Evolutionary conservation across 1,140 invertebrate genomes (phyloP), one percentile per base, ranked within the genome.

Genomic region (Drosophila kanapiae): DNA sequence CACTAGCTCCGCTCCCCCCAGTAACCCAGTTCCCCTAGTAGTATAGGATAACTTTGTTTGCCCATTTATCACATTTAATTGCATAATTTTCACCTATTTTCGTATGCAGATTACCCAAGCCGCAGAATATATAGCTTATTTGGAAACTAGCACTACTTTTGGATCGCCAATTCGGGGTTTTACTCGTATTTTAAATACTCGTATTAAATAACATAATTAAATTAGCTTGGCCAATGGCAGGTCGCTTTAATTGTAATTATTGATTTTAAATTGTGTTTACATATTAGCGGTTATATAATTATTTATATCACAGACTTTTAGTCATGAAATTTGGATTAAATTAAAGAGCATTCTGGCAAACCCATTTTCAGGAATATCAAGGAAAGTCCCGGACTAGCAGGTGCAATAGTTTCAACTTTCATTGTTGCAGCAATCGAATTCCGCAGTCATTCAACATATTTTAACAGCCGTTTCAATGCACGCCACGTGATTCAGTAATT

Each of bases 401-500:
- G 56, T 71, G 76, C 42, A 59, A 43, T 61, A 65, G 45, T 45
- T 48, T 29, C 65, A 51, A 35, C 31, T 33, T 53, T 33, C 63
- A 57, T 70, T 45, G 67, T 38, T 51, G 62, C 58, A 43, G 48
- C 54, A 33, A 48, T 57, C 45, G 42, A 29, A 37, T 61, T 23
- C 58, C 74, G 78, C 88, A 87, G 81, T 85, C 88, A 85, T 85
- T 78, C 75, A 88, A 78, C 88, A 88, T 86, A 90, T 90, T 90
- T 86, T 71, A 74, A 80, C 61, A 83, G 80, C 79, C 82, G 86
- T 91, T 91, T 76, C 68, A 71, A 91, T 80, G 91, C 91, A 84
- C 76, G 79, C 80, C 91, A 91, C 91, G 91, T 91, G 79, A 91
- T 75, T 80, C 64, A 49, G 91, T 87, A 91, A 91, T 91, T 91